Conservation (phyloP, 2,113 vertebrate genomes). For the Cnemophilus loriae region DNA sequence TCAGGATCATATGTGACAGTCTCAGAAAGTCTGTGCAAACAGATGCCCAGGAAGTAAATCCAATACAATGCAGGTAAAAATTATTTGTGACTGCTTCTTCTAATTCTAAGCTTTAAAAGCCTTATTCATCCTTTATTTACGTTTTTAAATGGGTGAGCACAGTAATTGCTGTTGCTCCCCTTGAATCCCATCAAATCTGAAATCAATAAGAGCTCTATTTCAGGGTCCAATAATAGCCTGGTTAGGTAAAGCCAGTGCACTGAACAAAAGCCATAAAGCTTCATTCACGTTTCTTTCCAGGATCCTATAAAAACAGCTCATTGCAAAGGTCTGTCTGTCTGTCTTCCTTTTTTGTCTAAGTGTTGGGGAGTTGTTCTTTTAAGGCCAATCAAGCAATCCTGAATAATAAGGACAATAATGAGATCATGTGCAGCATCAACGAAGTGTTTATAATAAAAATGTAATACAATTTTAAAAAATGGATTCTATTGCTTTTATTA, state of each 20-base stretch:
- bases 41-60: conserved; percentile 6
- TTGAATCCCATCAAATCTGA: conserved; percentile 41
- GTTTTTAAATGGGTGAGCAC: conserved; percentile 41
- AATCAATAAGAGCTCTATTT: conserved; percentile 43
- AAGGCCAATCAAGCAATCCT: not conserved
- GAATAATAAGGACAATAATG: not conserved
- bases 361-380: not conserved
- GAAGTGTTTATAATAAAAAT: not conserved
- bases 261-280: conserved; percentile 39
- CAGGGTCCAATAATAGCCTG: not conserved
- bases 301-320: not conserved
- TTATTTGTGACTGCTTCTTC: not conserved
- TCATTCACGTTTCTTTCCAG: not conserved
- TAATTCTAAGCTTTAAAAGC: conserved; percentile 28
- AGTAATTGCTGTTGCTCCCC: conserved; percentile 20
- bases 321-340: not conserved
- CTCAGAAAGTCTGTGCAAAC: conserved; percentile 1
- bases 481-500: not conserved
- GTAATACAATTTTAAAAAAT: not conserved
- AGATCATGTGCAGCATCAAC: not conserved
- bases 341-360: not conserved
- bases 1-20: not conserved
- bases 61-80: not conserved
- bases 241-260: not conserved
- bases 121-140: conserved; percentile 50